phyloP scores from a whole-genome alignment of 2,113 vertebrate species.

The Stictonetta naevosa region DNA sequence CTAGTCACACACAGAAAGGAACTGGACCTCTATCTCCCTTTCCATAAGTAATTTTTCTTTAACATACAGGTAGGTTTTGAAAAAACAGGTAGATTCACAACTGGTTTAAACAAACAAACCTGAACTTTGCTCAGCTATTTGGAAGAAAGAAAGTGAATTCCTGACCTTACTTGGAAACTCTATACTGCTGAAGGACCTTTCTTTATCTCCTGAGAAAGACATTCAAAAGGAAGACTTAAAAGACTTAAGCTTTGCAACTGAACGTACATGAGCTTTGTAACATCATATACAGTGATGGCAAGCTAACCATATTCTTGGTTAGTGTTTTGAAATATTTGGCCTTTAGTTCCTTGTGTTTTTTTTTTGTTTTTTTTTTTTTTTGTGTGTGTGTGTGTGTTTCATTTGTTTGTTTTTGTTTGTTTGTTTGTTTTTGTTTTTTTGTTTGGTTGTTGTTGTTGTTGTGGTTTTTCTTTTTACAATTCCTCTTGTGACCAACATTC shows the following conservation, averaged over 20 bases:
- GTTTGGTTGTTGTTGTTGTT: no score
- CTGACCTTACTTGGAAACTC: background rate
- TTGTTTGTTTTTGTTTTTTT: no score
- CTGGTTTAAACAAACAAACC: background rate
- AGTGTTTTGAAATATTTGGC: background rate
- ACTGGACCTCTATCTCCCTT: background rate
- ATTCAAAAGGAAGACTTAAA: background rate
- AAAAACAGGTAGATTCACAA: background rate
- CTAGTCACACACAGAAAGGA: background rate
- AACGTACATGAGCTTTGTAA: background rate
- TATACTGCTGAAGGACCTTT: background rate
- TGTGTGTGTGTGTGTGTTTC: no score
- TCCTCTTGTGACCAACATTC: slow-evolving; percentile 1
- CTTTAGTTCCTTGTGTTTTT: background rate
- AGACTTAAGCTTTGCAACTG: background rate
- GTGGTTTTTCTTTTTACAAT: background rate
- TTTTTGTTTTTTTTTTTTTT: no score
- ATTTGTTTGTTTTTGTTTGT: no score
- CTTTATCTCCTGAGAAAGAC: background rate
- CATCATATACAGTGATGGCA: background rate
- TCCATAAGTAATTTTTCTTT: background rate
- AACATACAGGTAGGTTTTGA: background rate
- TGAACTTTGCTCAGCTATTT: background rate
- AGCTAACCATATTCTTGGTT: background rate
- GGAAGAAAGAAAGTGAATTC: background rate